A percentile compares a stretch with the other conserved stretches of the same genome.
phyloP scores from a whole-genome alignment of 1,140 invertebrate species.

The Trichonephila clavipes region DNA sequence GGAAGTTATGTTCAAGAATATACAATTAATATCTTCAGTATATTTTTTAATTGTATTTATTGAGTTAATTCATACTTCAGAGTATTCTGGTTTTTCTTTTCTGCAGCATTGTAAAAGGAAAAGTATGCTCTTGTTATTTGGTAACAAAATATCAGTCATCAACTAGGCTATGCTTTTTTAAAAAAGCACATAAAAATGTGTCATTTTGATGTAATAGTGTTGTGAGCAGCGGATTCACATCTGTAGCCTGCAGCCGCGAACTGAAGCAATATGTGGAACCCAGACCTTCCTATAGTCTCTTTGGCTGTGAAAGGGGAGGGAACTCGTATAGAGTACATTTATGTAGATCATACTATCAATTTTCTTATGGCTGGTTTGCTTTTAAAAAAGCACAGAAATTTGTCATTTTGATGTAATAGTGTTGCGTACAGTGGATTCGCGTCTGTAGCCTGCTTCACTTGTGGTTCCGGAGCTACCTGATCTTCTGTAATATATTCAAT shows the following conservation, averaged over 20 bases:
- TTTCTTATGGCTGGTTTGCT: too few species aligned
- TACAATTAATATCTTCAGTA: too few species aligned
- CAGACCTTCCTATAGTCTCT: slow-evolving; percentile 27
- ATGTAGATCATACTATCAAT: not conserved
- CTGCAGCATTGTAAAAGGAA: too few species aligned
- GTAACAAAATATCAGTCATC: too few species aligned
- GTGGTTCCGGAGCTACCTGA: slow-evolving; percentile 68
- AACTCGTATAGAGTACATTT: slow-evolving; percentile 54
- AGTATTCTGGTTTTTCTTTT: too few species aligned
- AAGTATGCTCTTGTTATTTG: too few species aligned
- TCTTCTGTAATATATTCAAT: slow-evolving; percentile 52
- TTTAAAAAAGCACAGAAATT: too few species aligned
- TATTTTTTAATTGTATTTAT: too few species aligned
- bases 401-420: slow-evolving; percentile 8
- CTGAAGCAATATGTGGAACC: slow-evolving; percentile 54
- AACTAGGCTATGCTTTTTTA: too few species aligned
- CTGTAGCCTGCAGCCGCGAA: not conserved
- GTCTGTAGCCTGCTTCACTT: slow-evolving; percentile 17
- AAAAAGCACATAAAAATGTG: too few species aligned
- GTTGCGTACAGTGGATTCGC: slow-evolving; percentile 3
- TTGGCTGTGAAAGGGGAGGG: slow-evolving; percentile 42
- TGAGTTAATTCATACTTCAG: too few species aligned
- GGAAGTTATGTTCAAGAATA: too few species aligned
- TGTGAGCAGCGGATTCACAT: not conserved
- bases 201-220: slow-evolving; percentile 11